Conservation (phyloP, 2,888 invertebrate species). For the Lissocephala sabroskyi region DNA sequence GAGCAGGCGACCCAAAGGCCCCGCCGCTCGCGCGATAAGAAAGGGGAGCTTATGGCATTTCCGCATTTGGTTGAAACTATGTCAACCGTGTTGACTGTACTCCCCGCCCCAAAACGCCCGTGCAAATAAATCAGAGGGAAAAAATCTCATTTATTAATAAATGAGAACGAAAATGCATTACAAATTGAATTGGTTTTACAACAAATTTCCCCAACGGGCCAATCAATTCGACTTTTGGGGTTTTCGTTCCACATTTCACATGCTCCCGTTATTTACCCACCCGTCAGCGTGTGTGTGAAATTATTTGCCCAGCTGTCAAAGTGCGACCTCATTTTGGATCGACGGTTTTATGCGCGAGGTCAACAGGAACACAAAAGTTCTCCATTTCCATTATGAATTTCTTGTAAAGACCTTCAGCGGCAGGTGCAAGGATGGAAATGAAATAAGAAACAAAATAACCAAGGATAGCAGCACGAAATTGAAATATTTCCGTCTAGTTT, state of each 20-base stretch:
- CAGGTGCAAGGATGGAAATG: too few species aligned
- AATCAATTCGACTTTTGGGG: too few species aligned
- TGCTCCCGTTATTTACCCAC: neutral
- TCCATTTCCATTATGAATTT: too few species aligned
- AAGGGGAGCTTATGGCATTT: constrained; percentile 1
- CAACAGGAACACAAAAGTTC: too few species aligned
- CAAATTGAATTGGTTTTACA: constrained; percentile 43
- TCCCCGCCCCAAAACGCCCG: neutral
- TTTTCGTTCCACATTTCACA: too few species aligned
- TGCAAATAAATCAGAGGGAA: constrained; percentile 54
- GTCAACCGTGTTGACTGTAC: constrained; percentile 13
- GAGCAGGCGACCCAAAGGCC: too few species aligned
- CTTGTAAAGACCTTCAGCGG: too few species aligned
- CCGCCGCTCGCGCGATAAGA: neutral
- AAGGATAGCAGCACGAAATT: too few species aligned
- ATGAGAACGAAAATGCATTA: constrained; percentile 58
- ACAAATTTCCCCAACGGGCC: neutral
- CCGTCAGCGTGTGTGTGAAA: constrained; percentile 21
- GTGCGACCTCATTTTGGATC: constrained; percentile 52
- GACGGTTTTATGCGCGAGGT: too few species aligned
- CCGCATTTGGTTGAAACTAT: constrained; percentile 26
- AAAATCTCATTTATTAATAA: constrained; percentile 57
- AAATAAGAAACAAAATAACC: too few species aligned
- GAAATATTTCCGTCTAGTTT: too few species aligned
- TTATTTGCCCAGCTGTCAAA: constrained; percentile 65